Evolutionary conservation across 1,140 invertebrate species (phyloP).

Genomic region (Dendrolimus punctatus): DNA sequence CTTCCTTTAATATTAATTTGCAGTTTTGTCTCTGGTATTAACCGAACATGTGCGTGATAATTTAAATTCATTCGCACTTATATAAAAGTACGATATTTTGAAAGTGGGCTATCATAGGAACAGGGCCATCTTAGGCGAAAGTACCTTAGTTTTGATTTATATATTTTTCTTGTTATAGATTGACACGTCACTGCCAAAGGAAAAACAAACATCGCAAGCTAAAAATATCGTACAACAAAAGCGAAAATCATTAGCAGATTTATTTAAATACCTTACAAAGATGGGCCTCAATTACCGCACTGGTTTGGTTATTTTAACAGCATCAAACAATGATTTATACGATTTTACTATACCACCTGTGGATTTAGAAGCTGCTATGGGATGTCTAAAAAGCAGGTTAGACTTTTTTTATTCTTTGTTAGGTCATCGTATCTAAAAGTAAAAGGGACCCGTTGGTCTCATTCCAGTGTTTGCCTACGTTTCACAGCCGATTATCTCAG

Average conservation of each 20-base stretch:
- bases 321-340: conserved; percentile 44
- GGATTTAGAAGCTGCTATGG: conserved; percentile 72
- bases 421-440: neutral
- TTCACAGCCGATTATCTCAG: too few relatives aligned
- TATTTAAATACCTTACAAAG: conserved; percentile 83
- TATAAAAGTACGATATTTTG: too few relatives aligned
- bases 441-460: neutral
- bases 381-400: conserved; percentile 66
- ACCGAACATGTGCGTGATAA: too few relatives aligned
- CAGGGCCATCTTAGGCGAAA: too few relatives aligned
- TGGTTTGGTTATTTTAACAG: conserved; percentile 74
- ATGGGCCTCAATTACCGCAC: conserved; percentile 87
- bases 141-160: conserved; percentile 1
- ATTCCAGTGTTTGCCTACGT: too few relatives aligned
- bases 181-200: conserved; percentile 75
- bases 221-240: conserved; percentile 89
- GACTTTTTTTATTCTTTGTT: neutral
- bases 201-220: conserved; percentile 85
- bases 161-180: conserved; percentile 58
- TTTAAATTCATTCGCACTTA: too few relatives aligned
- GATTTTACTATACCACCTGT: conserved; percentile 75
- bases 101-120: too few relatives aligned
- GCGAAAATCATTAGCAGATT: conserved; percentile 84
- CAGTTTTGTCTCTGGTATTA: too few relatives aligned
- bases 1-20: too few relatives aligned